These are phyloP conservation scores for Zosterops pallidus DNA, from an alignment of 2,113 vertebrate genomes.

Conservation along the genomic window DNA sequence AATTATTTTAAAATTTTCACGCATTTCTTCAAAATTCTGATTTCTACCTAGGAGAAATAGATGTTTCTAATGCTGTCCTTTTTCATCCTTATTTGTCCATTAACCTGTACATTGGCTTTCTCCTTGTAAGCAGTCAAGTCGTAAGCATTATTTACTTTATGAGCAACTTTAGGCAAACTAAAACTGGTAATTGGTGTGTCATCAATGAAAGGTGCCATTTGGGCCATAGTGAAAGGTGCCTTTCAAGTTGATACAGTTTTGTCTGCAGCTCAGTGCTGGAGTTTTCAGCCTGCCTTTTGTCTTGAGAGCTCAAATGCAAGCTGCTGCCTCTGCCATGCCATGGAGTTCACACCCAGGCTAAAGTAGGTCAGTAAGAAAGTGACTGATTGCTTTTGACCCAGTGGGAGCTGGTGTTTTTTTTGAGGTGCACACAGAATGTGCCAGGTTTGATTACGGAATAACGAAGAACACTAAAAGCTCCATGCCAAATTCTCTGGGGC, in stretches of 20 bases:
- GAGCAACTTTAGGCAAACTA: background rate
- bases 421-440: background rate
- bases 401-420: background rate
- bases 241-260: background rate
- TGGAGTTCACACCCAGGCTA: no score
- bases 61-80: background rate
- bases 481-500: background rate
- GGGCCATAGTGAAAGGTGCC: background rate
- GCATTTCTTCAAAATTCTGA: background rate
- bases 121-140: background rate
- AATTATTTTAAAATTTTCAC: background rate
- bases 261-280: background rate
- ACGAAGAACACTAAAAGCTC: background rate
- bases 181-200: background rate
- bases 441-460: background rate
- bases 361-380: conserved; percentile 31
- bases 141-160: background rate
- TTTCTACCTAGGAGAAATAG: background rate
- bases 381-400: background rate
- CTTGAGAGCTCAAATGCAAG: no score
- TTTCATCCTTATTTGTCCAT: background rate
- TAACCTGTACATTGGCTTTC: background rate
- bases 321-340: no score
- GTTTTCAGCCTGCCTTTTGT: no score
- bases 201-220: background rate